Evolutionary conservation across 2,113 vertebrate species (phyloP), one percentile per base, ranked within the genome.

Genomic region (Syrmaticus mikado): DNA sequence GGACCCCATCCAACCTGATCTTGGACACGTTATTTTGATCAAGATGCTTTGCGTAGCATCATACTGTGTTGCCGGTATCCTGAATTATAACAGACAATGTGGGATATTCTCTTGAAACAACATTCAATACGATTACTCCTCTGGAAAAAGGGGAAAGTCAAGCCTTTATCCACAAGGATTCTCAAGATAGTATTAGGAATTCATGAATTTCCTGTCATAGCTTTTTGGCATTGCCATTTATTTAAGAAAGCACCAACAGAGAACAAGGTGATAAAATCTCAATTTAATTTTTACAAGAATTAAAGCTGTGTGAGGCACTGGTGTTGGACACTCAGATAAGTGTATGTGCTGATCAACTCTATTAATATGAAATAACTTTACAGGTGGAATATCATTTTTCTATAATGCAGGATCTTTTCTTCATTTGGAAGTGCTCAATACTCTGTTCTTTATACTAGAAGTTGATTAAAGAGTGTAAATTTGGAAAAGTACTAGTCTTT

Each of bases 91-190:
- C 1, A n/a, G 41, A n/a, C 20, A 38, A 19, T 58, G 11, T n/a
- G 27, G 18, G 18, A 10, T 24, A 30, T 27, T 81, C 11, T 72
- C 10, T 3, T 3, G 7, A 50, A 75, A 53, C 45, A 24, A 15
- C 15, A 25, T 2, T 0, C 30, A 45, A 28, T 8, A 21, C 1
- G 1, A 36, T 32, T 18, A 48, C 10, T 82, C 8, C 12, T 14
- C 18, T n/a, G 34, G 24, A 32, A 76, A 76, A 73, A 55, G 38
- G 32, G n/a, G 13, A 41, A 55, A 80, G 45, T 70, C 48, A 32
- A 3, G 8, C 48, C n/a, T 57, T 65, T 40, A 61, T 70, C 45
- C 8, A 1, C 71, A 25, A 46, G 40, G 43, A 32, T 70, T 19
- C 19, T 41, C 30, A 50, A 68, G 45, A 53, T 9, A 6, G 64